Percentiles rank a stretch among this genome's conserved stretches.
Evolutionary conservation across 2,113 vertebrate species (phyloP).

Genomic region (Recurvirostra avosetta): DNA sequence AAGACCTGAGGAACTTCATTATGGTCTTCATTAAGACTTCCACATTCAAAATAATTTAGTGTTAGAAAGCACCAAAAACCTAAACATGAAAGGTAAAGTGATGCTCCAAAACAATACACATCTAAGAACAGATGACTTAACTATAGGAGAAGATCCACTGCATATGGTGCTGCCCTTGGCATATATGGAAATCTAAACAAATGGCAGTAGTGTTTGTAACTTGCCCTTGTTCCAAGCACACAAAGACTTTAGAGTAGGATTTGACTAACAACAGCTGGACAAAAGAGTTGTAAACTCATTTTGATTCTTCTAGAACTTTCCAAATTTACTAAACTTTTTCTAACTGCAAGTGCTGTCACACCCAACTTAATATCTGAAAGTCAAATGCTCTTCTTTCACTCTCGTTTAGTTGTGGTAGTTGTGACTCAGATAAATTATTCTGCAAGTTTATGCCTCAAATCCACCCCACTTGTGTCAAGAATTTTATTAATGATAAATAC

Average conservation of each 20-base stretch:
- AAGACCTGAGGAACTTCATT: not conserved
- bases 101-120: not conserved
- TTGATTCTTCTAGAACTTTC: not conserved
- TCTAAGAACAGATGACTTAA: not conserved
- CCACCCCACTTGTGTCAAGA: not conserved
- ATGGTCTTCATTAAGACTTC: not conserved
- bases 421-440: not conserved
- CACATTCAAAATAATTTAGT: not conserved
- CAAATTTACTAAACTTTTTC: not conserved
- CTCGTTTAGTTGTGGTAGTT: not conserved
- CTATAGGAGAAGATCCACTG: not conserved
- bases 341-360: not conserved
- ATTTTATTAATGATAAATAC: conserved; percentile 9
- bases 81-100: not conserved
- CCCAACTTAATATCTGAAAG: not conserved
- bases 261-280: not conserved
- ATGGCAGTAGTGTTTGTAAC: not conserved
- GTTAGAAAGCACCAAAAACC: not conserved
- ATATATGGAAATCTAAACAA: not conserved
- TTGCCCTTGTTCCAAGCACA: not conserved
- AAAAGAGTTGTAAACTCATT: not conserved
- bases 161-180: not conserved
- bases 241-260: not conserved
- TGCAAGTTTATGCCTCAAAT: not conserved
- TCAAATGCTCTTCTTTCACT: not conserved